These are phyloP conservation scores for Trachymyrmex cornetzi DNA, from an alignment of 1,140 invertebrate species.

Conservation along the genomic window DNA sequence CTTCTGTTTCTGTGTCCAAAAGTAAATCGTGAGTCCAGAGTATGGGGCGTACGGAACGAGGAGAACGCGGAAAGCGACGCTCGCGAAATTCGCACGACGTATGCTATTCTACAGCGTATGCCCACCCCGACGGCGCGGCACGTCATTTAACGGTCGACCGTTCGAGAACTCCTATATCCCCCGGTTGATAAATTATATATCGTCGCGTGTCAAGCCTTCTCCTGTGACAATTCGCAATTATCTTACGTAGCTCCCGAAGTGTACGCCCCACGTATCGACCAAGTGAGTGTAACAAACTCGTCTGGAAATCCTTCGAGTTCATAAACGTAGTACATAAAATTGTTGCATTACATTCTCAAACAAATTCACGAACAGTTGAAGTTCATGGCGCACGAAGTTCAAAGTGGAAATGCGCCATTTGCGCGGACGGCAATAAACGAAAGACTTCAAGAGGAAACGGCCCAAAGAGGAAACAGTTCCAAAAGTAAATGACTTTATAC, in stretches of 20 bases:
- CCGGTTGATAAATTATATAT: slow-evolving; percentile 42
- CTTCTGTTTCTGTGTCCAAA: slow-evolving; percentile 2
- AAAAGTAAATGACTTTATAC: neutral
- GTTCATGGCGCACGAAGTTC: neutral
- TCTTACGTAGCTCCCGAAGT: slow-evolving; percentile 22
- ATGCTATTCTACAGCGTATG: slow-evolving; percentile 24
- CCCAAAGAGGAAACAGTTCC: neutral
- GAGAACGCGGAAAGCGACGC: slow-evolving; percentile 66
- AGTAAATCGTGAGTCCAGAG: neutral
- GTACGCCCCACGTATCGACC: slow-evolving; percentile 9
- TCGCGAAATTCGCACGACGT: slow-evolving; percentile 52
- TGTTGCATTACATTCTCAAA: neutral
- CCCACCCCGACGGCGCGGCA: neutral
- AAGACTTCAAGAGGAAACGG: neutral
- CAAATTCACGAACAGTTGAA: neutral
- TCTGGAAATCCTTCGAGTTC: neutral
- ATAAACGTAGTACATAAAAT: neutral
- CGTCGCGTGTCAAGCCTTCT: neutral
- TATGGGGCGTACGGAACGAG: neutral
- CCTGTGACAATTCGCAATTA: slow-evolving; percentile 34
- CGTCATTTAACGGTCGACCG: slow-evolving; percentile 47
- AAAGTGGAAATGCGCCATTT: neutral
- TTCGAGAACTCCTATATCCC: slow-evolving; percentile 47
- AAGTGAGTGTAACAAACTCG: slow-evolving; percentile 9
- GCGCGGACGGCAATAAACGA: neutral